These are phyloP conservation scores for Heliopora coerulea DNA, from an alignment of 92 coral and sea anemone species.

Conservation along the genomic window DNA sequence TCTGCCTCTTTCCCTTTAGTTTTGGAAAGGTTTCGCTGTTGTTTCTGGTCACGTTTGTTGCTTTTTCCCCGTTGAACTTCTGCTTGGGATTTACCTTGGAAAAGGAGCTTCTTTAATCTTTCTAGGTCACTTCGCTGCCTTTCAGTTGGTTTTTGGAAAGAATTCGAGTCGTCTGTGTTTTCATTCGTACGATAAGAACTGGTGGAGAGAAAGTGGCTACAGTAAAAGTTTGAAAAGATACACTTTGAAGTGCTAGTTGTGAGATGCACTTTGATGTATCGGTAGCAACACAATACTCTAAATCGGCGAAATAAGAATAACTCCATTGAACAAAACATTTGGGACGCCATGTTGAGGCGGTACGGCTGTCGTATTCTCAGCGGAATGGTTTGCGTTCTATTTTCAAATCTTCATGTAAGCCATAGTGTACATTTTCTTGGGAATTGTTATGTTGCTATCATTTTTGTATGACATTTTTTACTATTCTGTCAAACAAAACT, in stretches of 20 bases:
- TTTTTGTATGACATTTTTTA: too few relatives aligned
- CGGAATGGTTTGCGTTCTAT: not conserved
- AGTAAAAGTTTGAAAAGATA: not conserved
- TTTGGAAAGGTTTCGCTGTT: not conserved
- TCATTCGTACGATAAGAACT: not conserved
- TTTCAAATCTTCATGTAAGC: not conserved
- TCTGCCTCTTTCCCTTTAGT: not conserved
- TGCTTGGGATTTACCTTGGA: conserved; percentile 3
- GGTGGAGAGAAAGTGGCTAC: not conserved
- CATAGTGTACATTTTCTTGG: not conserved
- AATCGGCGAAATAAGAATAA: not conserved
- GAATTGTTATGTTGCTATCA: not conserved
- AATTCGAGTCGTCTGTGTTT: not conserved
- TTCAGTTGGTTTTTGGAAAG: not conserved
- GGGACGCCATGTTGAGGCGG: not conserved
- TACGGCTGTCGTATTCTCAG: not conserved
- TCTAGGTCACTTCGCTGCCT: conserved; percentile 19
- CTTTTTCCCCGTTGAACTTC: too few relatives aligned
- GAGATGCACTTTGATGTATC: too few relatives aligned
- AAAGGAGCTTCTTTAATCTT: conserved; percentile 22
- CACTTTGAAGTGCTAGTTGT: too few relatives aligned
- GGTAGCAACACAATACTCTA: not conserved
- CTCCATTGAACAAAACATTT: not conserved
- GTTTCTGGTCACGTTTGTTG: not conserved
- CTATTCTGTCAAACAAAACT: too few relatives aligned